Conservation (phyloP, 1,140 invertebrate species). For the Bombyx mori region ASM3026992v2 NC_085124.1:1621501-1622000, state of each 20-base stretch:
- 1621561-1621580: slow-evolving; percentile 53
- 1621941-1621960: slow-evolving; percentile 72
- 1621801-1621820: slow-evolving; percentile 67
- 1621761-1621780: slow-evolving; percentile 72
- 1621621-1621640: slow-evolving; percentile 29
- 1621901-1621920: slow-evolving; percentile 68
- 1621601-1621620: slow-evolving; percentile 44
- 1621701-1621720: slow-evolving; percentile 47
- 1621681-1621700: slow-evolving; percentile 24
- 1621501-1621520: slow-evolving; percentile 22
- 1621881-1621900: slow-evolving; percentile 51
- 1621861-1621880: slow-evolving; percentile 55
- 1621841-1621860: slow-evolving; percentile 53
- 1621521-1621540: slow-evolving; percentile 53
- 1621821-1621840: slow-evolving; percentile 60
- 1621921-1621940: slow-evolving; percentile 69
- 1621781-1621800: slow-evolving; percentile 70
- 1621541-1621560: slow-evolving; percentile 32
- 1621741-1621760: slow-evolving; percentile 73
- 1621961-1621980: slow-evolving; percentile 67
- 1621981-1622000: slow-evolving; percentile 71
- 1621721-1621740: slow-evolving; percentile 73
- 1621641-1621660: slow-evolving; percentile 21
- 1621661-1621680: slow-evolving; percentile 18
- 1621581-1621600: slow-evolving; percentile 60